Conservation (phyloP, 2,797 vertebrate genomes). For the Schizothorax lantsangensis region DNA sequence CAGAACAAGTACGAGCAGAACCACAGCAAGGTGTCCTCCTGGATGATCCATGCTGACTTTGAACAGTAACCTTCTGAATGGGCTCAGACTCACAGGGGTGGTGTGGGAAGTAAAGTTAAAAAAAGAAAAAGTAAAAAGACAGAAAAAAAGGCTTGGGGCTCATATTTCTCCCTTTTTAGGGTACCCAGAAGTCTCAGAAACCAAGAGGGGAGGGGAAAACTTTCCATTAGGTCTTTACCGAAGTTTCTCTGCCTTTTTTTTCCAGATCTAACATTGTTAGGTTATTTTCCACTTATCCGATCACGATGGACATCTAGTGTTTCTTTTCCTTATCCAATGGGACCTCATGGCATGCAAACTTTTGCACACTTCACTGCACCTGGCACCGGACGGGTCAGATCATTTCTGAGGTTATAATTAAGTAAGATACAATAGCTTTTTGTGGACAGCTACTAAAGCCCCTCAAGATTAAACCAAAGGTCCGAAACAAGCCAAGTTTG, state of each 20-base stretch:
- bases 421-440: conserved; percentile 78
- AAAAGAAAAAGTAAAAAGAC: conserved; percentile 48
- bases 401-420: conserved; percentile 79
- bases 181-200: conserved; percentile 54
- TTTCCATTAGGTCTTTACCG: conserved; percentile 71
- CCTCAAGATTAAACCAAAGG: conserved; percentile 72
- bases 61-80: conserved; percentile 60
- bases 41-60: conserved; percentile 71
- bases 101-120: conserved; percentile 54
- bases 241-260: conserved; percentile 49
- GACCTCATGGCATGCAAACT: conserved; percentile 69
- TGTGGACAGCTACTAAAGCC: conserved; percentile 73
- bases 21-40: conserved; percentile 63
- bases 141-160: conserved; percentile 61
- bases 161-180: conserved; percentile 67
- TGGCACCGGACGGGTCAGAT: conserved; percentile 71
- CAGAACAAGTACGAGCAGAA: conserved; percentile 71
- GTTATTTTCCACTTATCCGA: conserved; percentile 76
- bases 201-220: conserved; percentile 69
- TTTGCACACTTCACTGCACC: conserved; percentile 74
- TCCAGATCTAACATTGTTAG: conserved; percentile 58
- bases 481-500: conserved; percentile 72
- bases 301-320: conserved; percentile 74
- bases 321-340: conserved; percentile 77
- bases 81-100: conserved; percentile 56